Conservation (phyloP, 2,797 vertebrate species). For the Helarctos malayanus region DNA sequence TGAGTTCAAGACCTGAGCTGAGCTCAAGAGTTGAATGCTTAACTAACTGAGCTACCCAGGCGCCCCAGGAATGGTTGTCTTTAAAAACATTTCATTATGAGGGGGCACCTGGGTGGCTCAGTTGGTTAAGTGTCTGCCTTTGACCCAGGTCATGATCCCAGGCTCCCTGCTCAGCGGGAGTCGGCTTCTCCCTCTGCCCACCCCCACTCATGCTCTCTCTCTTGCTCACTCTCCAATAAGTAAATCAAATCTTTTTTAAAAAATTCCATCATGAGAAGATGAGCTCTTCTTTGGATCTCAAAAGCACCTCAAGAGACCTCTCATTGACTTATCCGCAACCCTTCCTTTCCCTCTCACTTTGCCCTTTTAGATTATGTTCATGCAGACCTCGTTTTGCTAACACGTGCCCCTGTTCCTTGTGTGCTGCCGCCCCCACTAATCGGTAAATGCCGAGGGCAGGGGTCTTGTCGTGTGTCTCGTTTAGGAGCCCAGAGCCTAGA, state of each 20-base stretch:
- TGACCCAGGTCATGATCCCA: neutral
- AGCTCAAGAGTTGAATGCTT: neutral
- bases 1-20: neutral
- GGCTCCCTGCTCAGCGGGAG: neutral
- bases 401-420: neutral
- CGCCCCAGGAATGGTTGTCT: neutral
- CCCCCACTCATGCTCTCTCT: neutral
- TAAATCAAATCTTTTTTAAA: neutral
- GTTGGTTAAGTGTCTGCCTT: neutral
- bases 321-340: neutral
- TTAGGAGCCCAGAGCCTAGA: neutral
- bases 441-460: neutral
- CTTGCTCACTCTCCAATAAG: neutral
- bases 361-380: neutral
- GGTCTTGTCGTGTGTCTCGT: neutral
- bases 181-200: neutral
- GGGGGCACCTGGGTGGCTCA: neutral
- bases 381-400: neutral
- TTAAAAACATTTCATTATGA: neutral
- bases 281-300: slow-evolving; percentile 13
- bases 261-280: neutral
- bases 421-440: neutral
- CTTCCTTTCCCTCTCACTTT: neutral
- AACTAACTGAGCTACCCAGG: neutral
- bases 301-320: neutral